Evolutionary conservation across 2,797 vertebrate genomes (phyloP), one percentile per base, ranked within the genome.

Genomic region (Coluber constrictor): DNA sequence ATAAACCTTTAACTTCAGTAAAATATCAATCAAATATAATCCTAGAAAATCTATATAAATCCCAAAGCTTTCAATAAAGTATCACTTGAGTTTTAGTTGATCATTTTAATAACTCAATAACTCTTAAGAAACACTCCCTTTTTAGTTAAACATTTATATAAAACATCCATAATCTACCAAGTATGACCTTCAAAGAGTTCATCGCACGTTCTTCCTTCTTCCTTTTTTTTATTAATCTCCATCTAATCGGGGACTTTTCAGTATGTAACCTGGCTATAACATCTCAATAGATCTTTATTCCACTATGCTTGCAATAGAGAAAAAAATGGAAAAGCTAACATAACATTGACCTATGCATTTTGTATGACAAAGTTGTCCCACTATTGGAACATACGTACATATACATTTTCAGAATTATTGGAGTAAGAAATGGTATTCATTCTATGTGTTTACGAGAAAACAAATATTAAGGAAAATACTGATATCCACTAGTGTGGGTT

Each of bases 391-490:
- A 37, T 20, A 37, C 3, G 9, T 79, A 20, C 70, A 79, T 3
- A 37, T 37, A 18, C 16, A 79, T 37, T 60, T 43, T 89, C 59
- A 51, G 37, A 47, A 63, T 43, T 43, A 3, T 37, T 51, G 57
- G 56, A 6, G 27, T 47, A 63, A 43, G 13, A 89, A 51, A 89
- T 51, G 15, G 1, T 63, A 59, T 51, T 60, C 43, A 16, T 43
- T 60, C 60, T 59, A 47, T 12, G 83, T 63, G 37, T 89, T 57
- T 59, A 32, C 13, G 1, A 51, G 3, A 93, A 94, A 60, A 94
- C 94, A 95, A 94, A 87, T 94, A 94, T 70, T 87, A 54, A 86
- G 25, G 83, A 79, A 56, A 43, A 59, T 88, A 74, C 74, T 90
- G 12, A 55, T 59, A 59, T 29, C 18, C 3, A 37, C 70, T 74